Percentiles rank a stretch among this genome's conserved stretches.
Evolutionary conservation across 2,888 invertebrate species (phyloP).

Genomic region (Falcaria lacertinaria): DNA sequence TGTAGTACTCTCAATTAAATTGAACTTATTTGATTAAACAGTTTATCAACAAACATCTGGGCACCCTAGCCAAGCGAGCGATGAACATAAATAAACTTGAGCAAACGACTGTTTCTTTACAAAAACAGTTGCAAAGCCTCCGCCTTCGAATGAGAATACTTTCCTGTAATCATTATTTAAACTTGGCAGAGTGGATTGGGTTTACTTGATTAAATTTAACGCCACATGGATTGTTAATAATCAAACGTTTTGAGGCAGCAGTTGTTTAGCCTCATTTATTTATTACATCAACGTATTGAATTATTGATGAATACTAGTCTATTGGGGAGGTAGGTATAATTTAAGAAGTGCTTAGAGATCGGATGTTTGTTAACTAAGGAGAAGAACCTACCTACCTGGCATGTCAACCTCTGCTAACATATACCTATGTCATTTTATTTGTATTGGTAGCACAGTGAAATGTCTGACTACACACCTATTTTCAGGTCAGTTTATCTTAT

Average conservation of each 20-base stretch:
- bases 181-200: constrained; percentile 9
- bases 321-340: too few species aligned
- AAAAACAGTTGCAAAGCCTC: constrained; percentile 51
- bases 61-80: constrained; percentile 37
- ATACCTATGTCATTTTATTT: background rate
- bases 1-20: background rate
- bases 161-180: constrained; percentile 30
- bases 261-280: background rate
- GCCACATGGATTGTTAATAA: background rate
- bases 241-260: background rate
- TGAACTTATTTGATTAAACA: constrained; percentile 20
- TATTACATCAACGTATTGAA: too few species aligned
- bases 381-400: too few species aligned
- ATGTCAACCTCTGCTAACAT: too few species aligned
- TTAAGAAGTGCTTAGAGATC: too few species aligned
- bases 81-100: constrained; percentile 56
- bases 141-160: constrained; percentile 38
- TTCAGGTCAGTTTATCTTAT: background rate
- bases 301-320: too few species aligned
- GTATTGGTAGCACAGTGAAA: background rate
- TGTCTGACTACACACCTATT: background rate
- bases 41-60: constrained; percentile 70
- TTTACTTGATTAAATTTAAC: background rate
- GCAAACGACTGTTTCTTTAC: constrained; percentile 54
- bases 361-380: too few species aligned